Base-by-base conservation (phyloP, 35 echinoderm and acorn worm genomes). In the Chiridota heheva region DNA sequence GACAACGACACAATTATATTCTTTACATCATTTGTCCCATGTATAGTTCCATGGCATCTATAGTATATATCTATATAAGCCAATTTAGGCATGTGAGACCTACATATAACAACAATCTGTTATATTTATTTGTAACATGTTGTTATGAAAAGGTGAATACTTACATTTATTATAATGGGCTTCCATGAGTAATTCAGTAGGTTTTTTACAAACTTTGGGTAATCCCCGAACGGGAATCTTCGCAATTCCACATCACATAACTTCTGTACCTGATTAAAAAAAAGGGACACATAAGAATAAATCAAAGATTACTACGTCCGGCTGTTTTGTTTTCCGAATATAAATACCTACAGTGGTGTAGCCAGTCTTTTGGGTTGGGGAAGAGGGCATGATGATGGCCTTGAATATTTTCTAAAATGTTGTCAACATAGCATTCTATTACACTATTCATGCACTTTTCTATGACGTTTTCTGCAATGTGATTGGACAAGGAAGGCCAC, bases 241-340 rank as follows among this genome's bases (percentile, higher is more conserved):
- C 88, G 88, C 18, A 90, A 10, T 18, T 90, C 39, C 5, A 90
- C 88, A 47, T 90, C 84, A 44, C 88, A 90, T 22, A 84, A 73
- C 13, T 32, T 64, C 10, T 67, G 72, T 15, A 90, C 66, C 87
- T 90, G 79, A 5, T 22, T 17, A 77, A 37, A 17, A 72, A 13
- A 47, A 36, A 29, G 56, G 42, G 56, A 64, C 17, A 64, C 24
- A 12, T 15, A 43, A 65, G 63, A 8, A 61, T 5, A 24, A 24
- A 10, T 10, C 30, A 4, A 29, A 72, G 20, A 42, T n/a, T 37
- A n/a, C n/a, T n/a, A n/a, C n/a, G n/a, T n/a, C 38, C 67, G 30
- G 18, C 16, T 40, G 37, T 40, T 32, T 67, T 53, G 35, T 32
- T 5, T 67, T 25, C 1, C 1, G 17, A 67, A 5, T 17, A 2